phyloP scores from a whole-genome alignment of 2,113 vertebrate species.

The Periophthalmus modestus region DNA sequence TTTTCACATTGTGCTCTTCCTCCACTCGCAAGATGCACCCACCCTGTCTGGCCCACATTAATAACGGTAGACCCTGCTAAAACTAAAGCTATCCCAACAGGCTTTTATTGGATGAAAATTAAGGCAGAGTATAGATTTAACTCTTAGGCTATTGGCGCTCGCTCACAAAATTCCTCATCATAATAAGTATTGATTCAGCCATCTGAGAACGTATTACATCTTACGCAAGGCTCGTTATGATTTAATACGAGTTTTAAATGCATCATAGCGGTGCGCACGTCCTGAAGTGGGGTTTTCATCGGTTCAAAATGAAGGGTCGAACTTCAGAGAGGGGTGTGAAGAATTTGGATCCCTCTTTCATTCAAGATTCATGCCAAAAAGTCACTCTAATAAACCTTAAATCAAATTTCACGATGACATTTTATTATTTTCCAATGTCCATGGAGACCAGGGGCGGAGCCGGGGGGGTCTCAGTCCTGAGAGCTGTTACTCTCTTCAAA shows the following conservation, averaged over 20 bases:
- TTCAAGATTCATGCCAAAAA: no score
- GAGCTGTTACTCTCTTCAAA: no score
- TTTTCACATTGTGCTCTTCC: no score
- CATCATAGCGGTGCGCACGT: background rate
- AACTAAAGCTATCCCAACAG: background rate
- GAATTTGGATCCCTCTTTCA: no score
- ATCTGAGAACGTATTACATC: background rate
- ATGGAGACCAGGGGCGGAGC: no score
- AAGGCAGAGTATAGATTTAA: slow-evolving; percentile 1
- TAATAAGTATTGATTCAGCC: slow-evolving; percentile 18
- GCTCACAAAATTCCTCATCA: slow-evolving; percentile 1
- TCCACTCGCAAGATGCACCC: no score
- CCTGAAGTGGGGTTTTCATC: background rate
- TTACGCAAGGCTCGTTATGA: background rate
- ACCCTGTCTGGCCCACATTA: no score
- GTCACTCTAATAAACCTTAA: no score
- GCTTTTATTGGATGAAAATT: slow-evolving; percentile 1
- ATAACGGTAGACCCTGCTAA: background rate
- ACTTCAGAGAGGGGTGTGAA: no score
- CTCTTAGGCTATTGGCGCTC: background rate
- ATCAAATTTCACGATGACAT: no score
- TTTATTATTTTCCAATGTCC: no score
- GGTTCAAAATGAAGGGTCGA: background rate
- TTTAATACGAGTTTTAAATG: background rate
- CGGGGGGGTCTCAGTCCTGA: no score